These are phyloP conservation scores for Carcina quercana DNA, from an alignment of 2,888 invertebrate species.

Conservation along the genomic window DNA sequence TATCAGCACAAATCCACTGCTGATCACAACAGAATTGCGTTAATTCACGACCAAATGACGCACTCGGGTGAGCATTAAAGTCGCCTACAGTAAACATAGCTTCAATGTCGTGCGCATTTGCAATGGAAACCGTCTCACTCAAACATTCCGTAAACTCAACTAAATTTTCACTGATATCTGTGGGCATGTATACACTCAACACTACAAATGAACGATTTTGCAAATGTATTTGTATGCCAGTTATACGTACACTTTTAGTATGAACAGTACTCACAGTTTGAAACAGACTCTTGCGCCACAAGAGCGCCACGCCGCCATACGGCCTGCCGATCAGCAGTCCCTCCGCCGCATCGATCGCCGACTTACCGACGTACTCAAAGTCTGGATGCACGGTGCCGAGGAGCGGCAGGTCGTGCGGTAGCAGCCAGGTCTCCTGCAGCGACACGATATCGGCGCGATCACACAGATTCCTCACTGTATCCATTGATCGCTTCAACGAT, in stretches of 20 bases:
- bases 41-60: too few relatives aligned
- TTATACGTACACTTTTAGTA: not conserved
- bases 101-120: too few relatives aligned
- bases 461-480: constrained; percentile 15
- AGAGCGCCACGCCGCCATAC: constrained; percentile 10
- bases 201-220: not conserved
- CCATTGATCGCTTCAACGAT: constrained; percentile 16
- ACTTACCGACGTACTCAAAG: constrained; percentile 3
- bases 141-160: constrained; percentile 4
- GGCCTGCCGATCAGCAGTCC: constrained; percentile 11
- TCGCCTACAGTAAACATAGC: too few relatives aligned
- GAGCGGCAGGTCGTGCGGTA: constrained; percentile 17
- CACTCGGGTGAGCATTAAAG: too few relatives aligned
- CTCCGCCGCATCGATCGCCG: constrained; percentile 9
- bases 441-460: constrained; percentile 13
- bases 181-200: constrained; percentile 5
- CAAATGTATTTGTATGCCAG: not conserved
- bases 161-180: not conserved
- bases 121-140: too few relatives aligned
- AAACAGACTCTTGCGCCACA: constrained; percentile 8
- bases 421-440: constrained; percentile 21
- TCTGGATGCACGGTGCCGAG: not conserved
- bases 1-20: too few relatives aligned
- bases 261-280: not conserved
- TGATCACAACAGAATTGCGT: too few relatives aligned